Base-by-base conservation (phyloP, 2,888 invertebrate genomes). In the Stenchaetothrips biformis region DNA sequence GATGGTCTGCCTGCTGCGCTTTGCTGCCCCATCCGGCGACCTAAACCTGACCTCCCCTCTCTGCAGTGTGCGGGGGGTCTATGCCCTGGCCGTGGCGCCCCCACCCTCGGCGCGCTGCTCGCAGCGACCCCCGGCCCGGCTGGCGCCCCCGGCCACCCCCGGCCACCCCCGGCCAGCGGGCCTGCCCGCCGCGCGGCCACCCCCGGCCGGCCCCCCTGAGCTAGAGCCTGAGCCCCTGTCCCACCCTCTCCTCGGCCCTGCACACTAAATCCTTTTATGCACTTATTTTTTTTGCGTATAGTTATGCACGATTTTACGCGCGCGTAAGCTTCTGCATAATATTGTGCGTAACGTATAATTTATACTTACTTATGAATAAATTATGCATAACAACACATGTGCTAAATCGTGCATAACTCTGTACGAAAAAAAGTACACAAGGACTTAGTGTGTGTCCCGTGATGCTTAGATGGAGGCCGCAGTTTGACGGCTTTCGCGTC, bases 11-110 rank as follows among this genome's bases (percentile, higher is more conserved):
- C n/a, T n/a, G n/a, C n/a, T n/a, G n/a, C n/a, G n/a, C n/a, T n/a
- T n/a, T n/a, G n/a, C n/a, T n/a, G n/a, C n/a, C n/a, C n/a, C n/a
- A n/a, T n/a, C 48, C 77, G 48, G 49, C 49, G 27, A 25, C n/a
- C 1, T 13, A 37, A 47, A 79, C 49, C 59, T 59, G 53, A 59
- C 59, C 59, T 53, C 59, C 37, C n/a, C 62, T 79, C 62, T 79
- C 16, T 18, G 53, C 53, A 53, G 16, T 53, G 53, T 18, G 59
- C 21, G 21, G n/a, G 67, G 25, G 67, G 67, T 74, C 67, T 74
- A 74, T 7, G 67, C 67, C 67, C 67, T 74, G 67, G 67, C 2
- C n/a, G 67, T 21, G 21, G 67, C 67, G 25, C 67, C 67, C n/a
- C 67, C 67, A 16, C 53, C 62, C 62, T 2, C 62, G 8, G 59